These are phyloP conservation scores for Momotus momota DNA, from an alignment of 2,797 vertebrate genomes.

Conservation along the genomic window DNA sequence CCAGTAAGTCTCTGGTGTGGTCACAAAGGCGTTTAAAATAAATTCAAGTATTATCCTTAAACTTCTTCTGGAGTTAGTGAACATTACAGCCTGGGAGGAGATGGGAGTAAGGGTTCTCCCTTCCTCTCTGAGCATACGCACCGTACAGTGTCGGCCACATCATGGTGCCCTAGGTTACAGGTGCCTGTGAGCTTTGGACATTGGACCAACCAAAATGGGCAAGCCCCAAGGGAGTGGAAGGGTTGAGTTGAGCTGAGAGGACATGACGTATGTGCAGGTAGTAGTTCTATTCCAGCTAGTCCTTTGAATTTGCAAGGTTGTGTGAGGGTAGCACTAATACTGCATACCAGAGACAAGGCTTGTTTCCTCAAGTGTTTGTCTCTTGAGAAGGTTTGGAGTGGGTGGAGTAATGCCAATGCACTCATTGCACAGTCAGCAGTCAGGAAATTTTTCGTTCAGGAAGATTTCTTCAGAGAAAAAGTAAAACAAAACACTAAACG, in stretches of 20 bases:
- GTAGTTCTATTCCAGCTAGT: not conserved
- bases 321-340: accelerated
- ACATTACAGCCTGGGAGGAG: not conserved
- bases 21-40: not conserved
- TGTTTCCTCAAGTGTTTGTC: not conserved
- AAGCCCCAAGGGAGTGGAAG: not conserved
- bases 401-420: not conserved
- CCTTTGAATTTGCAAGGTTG: not conserved
- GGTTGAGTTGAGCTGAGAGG: not conserved
- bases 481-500: not conserved
- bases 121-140: not conserved
- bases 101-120: not conserved
- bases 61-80: not conserved
- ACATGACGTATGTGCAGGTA: not conserved
- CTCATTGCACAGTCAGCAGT: not conserved
- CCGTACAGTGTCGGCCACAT: not conserved
- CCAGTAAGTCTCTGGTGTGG: not conserved
- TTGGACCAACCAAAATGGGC: not conserved
- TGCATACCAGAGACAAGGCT: not conserved
- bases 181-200: not conserved
- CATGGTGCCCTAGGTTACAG: not conserved
- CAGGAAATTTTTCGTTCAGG: not conserved
- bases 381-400: not conserved
- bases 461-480: not conserved
- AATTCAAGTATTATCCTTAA: not conserved